phyloP scores from a whole-genome alignment of 2,113 vertebrate species.

The Xyrauchen texanus region DNA sequence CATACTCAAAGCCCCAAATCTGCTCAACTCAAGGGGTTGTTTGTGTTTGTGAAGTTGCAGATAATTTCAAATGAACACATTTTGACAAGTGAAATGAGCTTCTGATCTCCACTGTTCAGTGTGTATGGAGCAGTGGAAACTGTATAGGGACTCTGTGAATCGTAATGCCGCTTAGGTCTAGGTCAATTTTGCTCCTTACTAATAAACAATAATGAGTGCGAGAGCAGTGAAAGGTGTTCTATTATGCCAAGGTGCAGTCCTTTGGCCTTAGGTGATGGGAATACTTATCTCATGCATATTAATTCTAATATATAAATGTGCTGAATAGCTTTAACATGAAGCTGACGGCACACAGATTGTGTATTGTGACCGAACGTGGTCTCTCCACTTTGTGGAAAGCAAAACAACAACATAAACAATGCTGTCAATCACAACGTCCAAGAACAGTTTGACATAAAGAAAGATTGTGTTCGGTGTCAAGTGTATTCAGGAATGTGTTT shows the following conservation, averaged over 20 bases:
- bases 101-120: too few relatives aligned
- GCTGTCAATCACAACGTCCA: slow-evolving; percentile 19
- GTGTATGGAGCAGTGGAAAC: too few relatives aligned
- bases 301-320: slow-evolving; percentile 8
- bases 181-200: neutral
- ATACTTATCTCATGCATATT: slow-evolving; percentile 29
- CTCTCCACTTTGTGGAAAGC: neutral
- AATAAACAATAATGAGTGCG: neutral
- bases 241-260: slow-evolving; percentile 18
- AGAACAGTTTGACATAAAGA: slow-evolving; percentile 19
- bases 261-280: slow-evolving; percentile 18
- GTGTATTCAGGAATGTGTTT: slow-evolving; percentile 27
- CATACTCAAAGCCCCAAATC: too few relatives aligned
- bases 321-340: slow-evolving; percentile 7
- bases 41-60: too few relatives aligned
- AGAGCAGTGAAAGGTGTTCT: neutral
- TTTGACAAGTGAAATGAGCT: too few relatives aligned
- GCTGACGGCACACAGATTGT: neutral
- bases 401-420: neutral
- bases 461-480: neutral
- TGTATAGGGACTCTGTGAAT: too few relatives aligned
- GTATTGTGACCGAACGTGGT: neutral
- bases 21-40: too few relatives aligned
- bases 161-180: too few relatives aligned
- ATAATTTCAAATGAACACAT: too few relatives aligned